These are phyloP conservation scores for Aldabrachelys gigantea DNA, from an alignment of 2,113 vertebrate species.

Conservation along the genomic window DNA sequence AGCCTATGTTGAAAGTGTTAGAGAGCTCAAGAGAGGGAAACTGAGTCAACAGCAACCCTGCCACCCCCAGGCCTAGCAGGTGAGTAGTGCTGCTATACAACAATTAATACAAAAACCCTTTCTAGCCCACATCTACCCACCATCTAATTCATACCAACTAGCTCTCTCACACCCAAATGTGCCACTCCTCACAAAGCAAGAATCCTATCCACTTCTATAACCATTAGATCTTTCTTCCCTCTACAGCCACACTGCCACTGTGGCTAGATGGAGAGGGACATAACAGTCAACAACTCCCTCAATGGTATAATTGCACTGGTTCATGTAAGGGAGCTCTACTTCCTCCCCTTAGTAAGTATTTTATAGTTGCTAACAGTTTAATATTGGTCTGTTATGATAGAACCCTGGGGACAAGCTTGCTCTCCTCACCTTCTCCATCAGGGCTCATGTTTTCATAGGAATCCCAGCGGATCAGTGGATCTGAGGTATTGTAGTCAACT, in stretches of 20 bases:
- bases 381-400: neutral
- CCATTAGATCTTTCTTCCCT: neutral
- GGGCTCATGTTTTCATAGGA: constrained; percentile 90
- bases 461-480: constrained; percentile 92
- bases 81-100: neutral
- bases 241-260: neutral
- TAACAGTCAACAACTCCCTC: neutral
- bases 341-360: neutral
- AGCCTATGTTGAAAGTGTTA: neutral
- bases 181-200: neutral
- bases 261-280: neutral
- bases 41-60: too few species aligned
- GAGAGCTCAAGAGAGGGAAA: neutral
- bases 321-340: neutral
- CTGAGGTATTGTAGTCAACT: constrained; percentile 89
- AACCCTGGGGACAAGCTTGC: neutral
- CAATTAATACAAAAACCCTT: neutral
- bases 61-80: neutral
- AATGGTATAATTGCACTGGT: neutral
- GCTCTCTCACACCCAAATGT: neutral
- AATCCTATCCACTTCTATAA: neutral
- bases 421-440: constrained; percentile 86
- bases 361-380: neutral
- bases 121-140: neutral
- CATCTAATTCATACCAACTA: neutral